Evolutionary conservation across 1,140 invertebrate genomes (phyloP), one percentile per base, ranked within the genome.

Genomic region (Melipona quadrifasciata): DNA sequence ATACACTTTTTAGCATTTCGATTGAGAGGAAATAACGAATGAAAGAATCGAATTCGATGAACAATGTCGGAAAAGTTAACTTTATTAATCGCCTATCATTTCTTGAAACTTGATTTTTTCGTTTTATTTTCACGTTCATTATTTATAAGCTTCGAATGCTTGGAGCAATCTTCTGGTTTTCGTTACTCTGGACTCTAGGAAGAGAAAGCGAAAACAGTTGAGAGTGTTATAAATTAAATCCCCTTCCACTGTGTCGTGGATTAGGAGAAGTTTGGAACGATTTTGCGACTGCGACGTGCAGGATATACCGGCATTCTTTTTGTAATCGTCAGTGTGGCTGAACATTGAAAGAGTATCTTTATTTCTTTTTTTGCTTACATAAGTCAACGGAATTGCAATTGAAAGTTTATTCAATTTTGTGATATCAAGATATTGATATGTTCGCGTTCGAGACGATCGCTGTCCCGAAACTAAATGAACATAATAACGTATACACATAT

Each of bases 381-480:
- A 39, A 79, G 27, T 70, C 64, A 67, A 77, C 65, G 21, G 11
- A 3, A 10, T 77, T 67, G 55, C 82, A 31, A 79, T 71, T 31
- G 39, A 78, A 79, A 71, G 82, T 84, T 84, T 79, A 58, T 71
- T 71, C 34, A 61, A 8, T 47, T 47, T 47, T 47, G 39, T 47
- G 82, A 78, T 84, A 84, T 71, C 75, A 51, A 47, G 67, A 79
- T 79, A 57, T 79, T 79, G 65, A 79, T 75, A 78, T 65, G 57
- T 31, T 55, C 39, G 14, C 79, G 71, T 83, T 78, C 31, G 31
- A 31, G 65, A 61, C 75, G 55, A 82, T 78, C 39, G 39, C 14
- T 78, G 39, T 47, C 8, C 39, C 39, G 39, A 47, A 47, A 47
- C 39, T 6, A 47, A 47, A 47, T 47, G 8, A 6, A 47, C 39